Conservation (phyloP, 1,140 invertebrate genomes). For the Drosophila nigrodunni region DNA sequence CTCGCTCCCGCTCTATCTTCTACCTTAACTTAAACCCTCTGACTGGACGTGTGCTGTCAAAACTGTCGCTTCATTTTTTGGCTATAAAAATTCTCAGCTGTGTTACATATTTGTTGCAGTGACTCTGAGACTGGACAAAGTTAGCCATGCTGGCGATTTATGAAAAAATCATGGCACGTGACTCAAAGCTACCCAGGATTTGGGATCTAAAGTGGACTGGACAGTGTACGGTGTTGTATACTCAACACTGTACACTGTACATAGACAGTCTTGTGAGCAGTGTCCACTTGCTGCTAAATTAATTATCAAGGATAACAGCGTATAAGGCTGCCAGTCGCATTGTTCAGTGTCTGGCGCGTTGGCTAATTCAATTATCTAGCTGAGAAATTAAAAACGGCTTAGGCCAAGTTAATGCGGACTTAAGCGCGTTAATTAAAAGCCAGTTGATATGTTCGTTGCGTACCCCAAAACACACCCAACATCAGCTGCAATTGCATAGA, state of each 20-base stretch:
- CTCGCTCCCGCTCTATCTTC: neutral
- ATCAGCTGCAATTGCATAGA: conserved; percentile 64
- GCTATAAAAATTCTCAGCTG: conserved; percentile 52
- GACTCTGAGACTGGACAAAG: conserved; percentile 61
- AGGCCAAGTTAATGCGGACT: conserved; percentile 74
- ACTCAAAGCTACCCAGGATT: conserved; percentile 68
- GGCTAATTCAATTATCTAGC: conserved; percentile 78
- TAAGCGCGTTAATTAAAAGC: conserved; percentile 79
- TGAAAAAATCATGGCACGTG: conserved; percentile 69
- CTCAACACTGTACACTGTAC: conserved; percentile 12
- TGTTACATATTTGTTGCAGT: conserved; percentile 16
- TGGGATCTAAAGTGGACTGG: conserved; percentile 32
- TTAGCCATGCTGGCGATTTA: conserved; percentile 67
- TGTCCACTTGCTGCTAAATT: conserved; percentile 66
- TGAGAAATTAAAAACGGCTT: conserved; percentile 79
- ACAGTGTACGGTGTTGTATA: conserved; percentile 8
- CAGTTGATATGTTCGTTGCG: conserved; percentile 48
- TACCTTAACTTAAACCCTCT: neutral
- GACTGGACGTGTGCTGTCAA: conserved; percentile 74
- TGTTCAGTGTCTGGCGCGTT: conserved; percentile 45
- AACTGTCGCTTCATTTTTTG: conserved; percentile 73
- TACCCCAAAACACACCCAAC: conserved; percentile 2
- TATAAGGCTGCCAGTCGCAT: conserved; percentile 55
- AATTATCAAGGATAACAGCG: conserved; percentile 80
- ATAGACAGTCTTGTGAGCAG: conserved; percentile 3